Percentiles rank a stretch among this genome's conserved stretches.
Conservation (phyloP, 2,797 vertebrate species). For the Micropoecilia bifurca region DNA sequence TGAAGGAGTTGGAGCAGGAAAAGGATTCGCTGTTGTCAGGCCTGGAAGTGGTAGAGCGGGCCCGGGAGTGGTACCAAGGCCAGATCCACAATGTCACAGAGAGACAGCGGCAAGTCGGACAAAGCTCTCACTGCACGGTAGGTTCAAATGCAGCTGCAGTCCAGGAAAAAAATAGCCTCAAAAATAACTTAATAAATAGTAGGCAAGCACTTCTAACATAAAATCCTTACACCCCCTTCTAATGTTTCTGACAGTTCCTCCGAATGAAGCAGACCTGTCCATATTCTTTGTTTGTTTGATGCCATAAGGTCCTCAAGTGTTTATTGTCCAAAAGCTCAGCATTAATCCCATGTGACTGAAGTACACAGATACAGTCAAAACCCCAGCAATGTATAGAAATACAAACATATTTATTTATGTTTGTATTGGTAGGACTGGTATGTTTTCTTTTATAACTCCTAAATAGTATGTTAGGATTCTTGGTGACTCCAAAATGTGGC, state of each 20-base stretch:
- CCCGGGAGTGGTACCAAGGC: constrained; percentile 91
- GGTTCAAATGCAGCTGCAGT: constrained; percentile 14
- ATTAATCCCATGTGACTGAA: neutral
- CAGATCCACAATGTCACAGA: constrained; percentile 91
- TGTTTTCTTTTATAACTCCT: neutral
- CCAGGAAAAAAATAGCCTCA: neutral
- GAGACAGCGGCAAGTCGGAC: constrained; percentile 86
- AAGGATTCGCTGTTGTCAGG: constrained; percentile 92
- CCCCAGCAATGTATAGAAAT: neutral
- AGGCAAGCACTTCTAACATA: neutral
- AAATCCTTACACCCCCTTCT: neutral
- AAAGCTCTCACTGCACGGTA: constrained; percentile 78
- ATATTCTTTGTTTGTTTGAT: neutral
- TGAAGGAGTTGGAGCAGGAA: constrained; percentile 95
- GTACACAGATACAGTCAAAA: neutral
- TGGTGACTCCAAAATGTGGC: neutral
- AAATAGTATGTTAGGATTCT: neutral
- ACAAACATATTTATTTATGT: neutral
- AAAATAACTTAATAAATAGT: neutral
- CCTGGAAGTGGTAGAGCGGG: constrained; percentile 88
- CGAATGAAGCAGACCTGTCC: neutral
- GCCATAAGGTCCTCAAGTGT: neutral
- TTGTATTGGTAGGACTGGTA: neutral
- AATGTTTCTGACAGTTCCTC: neutral
- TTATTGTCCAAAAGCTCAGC: neutral